Evolutionary conservation across 2,888 invertebrate species (phyloP), one percentile per base, ranked within the genome.

Genomic region (Cyrtodaria siliqua): DNA sequence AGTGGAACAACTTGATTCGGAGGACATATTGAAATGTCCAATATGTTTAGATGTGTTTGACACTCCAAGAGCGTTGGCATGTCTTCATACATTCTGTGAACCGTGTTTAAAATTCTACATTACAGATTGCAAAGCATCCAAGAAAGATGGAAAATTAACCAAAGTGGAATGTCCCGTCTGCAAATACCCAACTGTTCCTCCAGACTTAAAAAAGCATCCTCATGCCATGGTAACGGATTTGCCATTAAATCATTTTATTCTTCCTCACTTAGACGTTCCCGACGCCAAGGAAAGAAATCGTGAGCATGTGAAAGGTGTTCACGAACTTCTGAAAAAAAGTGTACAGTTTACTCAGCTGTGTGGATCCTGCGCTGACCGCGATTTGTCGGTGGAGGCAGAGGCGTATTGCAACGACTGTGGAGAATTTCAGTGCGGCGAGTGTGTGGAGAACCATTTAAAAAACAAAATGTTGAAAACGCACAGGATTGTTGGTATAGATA

Each of bases 61-160:
- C 23, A 69, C 78, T 2, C 78, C 78, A 4, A 23, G 78, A n/a
- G 73, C 69, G 3, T 47, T 78, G 29, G 63, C 69, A 23, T 78
- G 78, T 29, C 68, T 78, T 12, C 78, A 78, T 52, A 78, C 73
- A 3, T 78, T 78, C 50, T 78, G 78, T 18, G 78, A 73, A 50
- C 71, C 71, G 4, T 77, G 77, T 44, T 44, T 77, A 4, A 63
- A 68, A 42, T 55, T 71, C 8, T 64, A 77, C n/a, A 29, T 64
- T 14, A 47, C 67, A 2, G 77, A 77, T 24, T 47, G 44, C n/a
- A 71, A 72, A 33, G 67, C 77, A 8, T 67, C 71, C 4, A n/a
- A 49, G 12, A 71, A 53, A 33, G 71, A 71, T 23, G 77, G 71
- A 12, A 67, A 38, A 29, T 9, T 77, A 20, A 44, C 56, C 9